Percentiles rank a stretch among this genome's conserved stretches.
Evolutionary conservation across 1,140 invertebrate genomes (phyloP).

Genomic region (Conus betulinus): DNA sequence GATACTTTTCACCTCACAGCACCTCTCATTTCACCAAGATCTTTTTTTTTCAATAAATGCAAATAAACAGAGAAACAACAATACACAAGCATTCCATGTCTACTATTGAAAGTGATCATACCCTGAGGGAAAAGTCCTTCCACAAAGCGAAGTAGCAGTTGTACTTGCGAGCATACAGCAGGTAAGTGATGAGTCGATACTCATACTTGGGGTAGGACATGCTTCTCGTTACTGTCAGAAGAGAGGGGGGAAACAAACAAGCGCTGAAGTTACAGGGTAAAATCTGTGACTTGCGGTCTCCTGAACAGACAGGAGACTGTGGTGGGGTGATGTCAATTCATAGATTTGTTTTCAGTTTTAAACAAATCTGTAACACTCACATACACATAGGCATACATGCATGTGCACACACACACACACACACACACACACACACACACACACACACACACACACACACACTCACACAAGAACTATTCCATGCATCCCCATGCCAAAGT

Average conservation of each 20-base stretch:
- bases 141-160: slow-evolving; percentile 74
- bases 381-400: background rate
- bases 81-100: background rate
- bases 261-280: too few species aligned
- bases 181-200: slow-evolving; percentile 67
- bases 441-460: background rate
- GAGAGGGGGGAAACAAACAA: too few species aligned
- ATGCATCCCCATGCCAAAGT: background rate
- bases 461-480: background rate
- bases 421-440: background rate
- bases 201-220: slow-evolving; percentile 71
- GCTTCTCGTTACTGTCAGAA: slow-evolving; percentile 63
- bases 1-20: background rate
- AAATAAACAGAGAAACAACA: background rate
- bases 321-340: too few species aligned
- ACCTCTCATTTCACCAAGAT: too few species aligned
- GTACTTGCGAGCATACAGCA: slow-evolving; percentile 72
- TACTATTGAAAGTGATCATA: slow-evolving; percentile 40
- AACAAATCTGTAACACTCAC: too few species aligned
- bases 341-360: too few species aligned
- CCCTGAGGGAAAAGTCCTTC: slow-evolving; percentile 74
- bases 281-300: too few species aligned
- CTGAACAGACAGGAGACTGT: too few species aligned
- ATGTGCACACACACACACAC: background rate
- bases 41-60: background rate